Evolutionary conservation across 1,140 invertebrate species (phyloP).

Genomic region (Bactericera cockerelli): DNA sequence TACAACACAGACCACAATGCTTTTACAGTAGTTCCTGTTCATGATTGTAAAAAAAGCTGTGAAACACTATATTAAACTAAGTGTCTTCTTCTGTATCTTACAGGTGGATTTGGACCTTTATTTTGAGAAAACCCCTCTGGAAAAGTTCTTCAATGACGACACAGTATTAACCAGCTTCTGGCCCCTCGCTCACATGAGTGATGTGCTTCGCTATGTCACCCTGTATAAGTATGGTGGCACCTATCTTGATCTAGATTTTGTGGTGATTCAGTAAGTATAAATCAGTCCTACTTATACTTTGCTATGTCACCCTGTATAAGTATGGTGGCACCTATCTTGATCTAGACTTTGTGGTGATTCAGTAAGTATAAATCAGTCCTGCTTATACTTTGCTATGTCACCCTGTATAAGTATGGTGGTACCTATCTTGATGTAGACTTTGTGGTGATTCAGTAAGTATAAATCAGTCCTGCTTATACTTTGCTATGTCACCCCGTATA

Average conservation of each 20-base stretch:
- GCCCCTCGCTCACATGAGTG: slow-evolving; percentile 43
- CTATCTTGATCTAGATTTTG: slow-evolving; percentile 59
- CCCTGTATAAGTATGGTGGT: slow-evolving; percentile 59
- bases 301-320: slow-evolving; percentile 56
- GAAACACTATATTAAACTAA: no score
- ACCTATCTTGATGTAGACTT: slow-evolving; percentile 64
- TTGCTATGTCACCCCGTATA: slow-evolving; percentile 56
- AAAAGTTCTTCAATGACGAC: slow-evolving; percentile 38
- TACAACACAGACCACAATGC: no score
- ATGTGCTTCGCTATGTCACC: slow-evolving; percentile 50
- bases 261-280: slow-evolving; percentile 38
- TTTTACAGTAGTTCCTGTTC: no score
- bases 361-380: no score
- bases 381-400: no score
- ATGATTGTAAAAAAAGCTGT: no score
- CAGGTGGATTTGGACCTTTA: slow-evolving; percentile 38
- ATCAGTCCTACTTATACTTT: no score
- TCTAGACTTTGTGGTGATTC: slow-evolving; percentile 52
- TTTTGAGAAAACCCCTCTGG: slow-evolving; percentile 39
- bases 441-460: slow-evolving; percentile 39
- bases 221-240: slow-evolving; percentile 62
- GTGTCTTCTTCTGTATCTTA: no score
- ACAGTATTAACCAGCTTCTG: slow-evolving; percentile 36
- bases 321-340: slow-evolving; percentile 65
- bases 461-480: no score